Evolutionary conservation across 2,888 invertebrate species (phyloP).

Genomic region (Stenichneumon culpator): DNA sequence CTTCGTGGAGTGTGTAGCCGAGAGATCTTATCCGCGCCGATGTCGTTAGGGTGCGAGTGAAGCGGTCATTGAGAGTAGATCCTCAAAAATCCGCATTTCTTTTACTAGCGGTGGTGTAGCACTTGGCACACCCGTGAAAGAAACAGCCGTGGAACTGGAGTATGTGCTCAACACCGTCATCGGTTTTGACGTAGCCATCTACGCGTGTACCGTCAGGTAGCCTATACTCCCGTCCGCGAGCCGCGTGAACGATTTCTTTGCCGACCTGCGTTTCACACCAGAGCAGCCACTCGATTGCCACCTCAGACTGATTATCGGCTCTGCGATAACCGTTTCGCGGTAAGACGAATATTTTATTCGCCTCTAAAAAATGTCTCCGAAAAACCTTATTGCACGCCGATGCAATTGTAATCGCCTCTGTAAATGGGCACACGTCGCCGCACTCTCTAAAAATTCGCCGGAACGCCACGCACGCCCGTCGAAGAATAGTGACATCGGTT

Average conservation of each 20-base stretch:
- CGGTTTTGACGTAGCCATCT: constrained; percentile 46
- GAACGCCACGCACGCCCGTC: too few relatives aligned
- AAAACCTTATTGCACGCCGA: too few relatives aligned
- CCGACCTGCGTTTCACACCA: background rate
- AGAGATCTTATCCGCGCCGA: background rate
- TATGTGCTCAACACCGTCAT: background rate
- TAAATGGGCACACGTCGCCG: too few relatives aligned
- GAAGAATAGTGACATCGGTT: too few relatives aligned
- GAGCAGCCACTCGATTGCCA: background rate
- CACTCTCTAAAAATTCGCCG: too few relatives aligned
- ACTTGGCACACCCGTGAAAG: background rate
- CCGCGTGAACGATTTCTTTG: constrained; percentile 18
- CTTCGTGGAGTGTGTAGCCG: too few relatives aligned
- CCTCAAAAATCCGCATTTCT: background rate
- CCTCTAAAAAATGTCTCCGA: background rate
- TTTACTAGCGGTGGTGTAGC: background rate
- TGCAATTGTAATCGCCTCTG: too few relatives aligned
- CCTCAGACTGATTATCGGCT: background rate
- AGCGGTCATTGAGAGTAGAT: background rate
- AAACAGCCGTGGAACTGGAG: too few relatives aligned
- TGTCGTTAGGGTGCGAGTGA: background rate
- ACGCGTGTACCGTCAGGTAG: constrained; percentile 27
- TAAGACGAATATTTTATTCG: background rate
- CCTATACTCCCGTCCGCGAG: constrained; percentile 20
- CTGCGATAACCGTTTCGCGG: background rate